phyloP scores from a whole-genome alignment of 2,797 vertebrate genomes.

The Centroberyx gerrardi region DNA sequence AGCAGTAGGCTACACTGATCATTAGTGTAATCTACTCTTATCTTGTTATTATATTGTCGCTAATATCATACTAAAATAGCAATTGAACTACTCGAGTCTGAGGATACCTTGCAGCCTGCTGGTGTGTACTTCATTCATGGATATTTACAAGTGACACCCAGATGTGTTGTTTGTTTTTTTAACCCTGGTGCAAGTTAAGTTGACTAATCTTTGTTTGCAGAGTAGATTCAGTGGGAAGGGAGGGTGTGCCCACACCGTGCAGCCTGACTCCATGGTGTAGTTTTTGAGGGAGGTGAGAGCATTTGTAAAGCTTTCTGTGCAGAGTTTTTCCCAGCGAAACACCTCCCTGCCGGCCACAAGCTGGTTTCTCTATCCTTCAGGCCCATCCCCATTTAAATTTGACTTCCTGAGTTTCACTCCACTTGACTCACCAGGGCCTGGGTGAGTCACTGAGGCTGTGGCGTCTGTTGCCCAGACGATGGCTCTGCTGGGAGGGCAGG shows the following conservation, averaged over 20 bases:
- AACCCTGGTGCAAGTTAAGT: conserved; percentile 20
- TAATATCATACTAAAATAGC: not conserved
- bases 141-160: conserved; percentile 13
- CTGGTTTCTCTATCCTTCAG: not conserved
- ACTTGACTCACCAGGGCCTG: conserved; percentile 69
- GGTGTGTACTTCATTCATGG: not conserved
- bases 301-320: not conserved
- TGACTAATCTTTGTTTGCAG: too few species aligned
- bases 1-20: not conserved
- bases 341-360: conserved; percentile 20
- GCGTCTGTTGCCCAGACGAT: conserved; percentile 59
- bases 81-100: not conserved
- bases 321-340: not conserved
- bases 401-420: conserved; percentile 49
- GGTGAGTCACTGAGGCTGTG: conserved; percentile 70
- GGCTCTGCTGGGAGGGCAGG: conserved; percentile 27
- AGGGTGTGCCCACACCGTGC: not conserved
- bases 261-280: too few species aligned
- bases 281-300: too few species aligned
- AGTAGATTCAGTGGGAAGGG: not conserved
- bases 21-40: not conserved
- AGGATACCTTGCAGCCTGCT: not conserved
- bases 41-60: not conserved
- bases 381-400: conserved; percentile 11
- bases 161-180: conserved; percentile 19